Percentiles rank a stretch among this genome's conserved stretches.
Evolutionary conservation across 2,113 vertebrate genomes (phyloP).

Genomic region (Phaetusa simplex): DNA sequence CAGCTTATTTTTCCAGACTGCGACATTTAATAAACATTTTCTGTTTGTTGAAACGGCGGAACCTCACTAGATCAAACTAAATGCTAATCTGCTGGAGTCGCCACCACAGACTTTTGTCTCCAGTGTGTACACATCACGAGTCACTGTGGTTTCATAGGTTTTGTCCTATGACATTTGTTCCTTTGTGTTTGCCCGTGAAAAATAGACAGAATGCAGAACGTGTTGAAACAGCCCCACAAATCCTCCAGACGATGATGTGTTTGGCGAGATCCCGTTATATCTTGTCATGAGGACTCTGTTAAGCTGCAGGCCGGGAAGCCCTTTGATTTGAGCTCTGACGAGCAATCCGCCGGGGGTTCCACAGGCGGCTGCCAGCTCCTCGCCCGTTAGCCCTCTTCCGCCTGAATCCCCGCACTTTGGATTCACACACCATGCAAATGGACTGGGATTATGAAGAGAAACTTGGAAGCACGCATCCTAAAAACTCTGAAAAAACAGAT

Average conservation of each 20-base stretch:
- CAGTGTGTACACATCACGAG: neutral
- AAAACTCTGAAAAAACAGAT: neutral
- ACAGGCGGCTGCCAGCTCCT: neutral
- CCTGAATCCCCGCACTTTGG: rapidly evolving
- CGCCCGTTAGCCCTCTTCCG: rapidly evolving
- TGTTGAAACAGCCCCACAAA: neutral
- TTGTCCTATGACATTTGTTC: neutral
- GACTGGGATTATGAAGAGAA: rapidly evolving
- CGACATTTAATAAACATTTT: neutral
- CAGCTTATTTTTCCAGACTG: neutral
- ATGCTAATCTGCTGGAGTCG: rapidly evolving
- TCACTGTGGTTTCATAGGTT: neutral
- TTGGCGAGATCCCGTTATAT: neutral
- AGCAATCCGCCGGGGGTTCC: rapidly evolving
- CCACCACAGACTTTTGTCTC: neutral
- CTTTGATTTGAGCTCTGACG: neutral
- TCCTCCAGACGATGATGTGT: neutral
- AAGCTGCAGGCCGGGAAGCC: neutral
- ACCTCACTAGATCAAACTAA: neutral
- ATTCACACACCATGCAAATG: rapidly evolving
- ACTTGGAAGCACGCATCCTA: rapidly evolving
- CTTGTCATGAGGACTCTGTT: neutral
- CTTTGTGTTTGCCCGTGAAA: neutral
- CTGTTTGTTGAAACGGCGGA: neutral
- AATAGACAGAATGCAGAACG: neutral